phyloP scores from a whole-genome alignment of 2,888 invertebrate genomes.

The Meteorus cinctellus region DNA sequence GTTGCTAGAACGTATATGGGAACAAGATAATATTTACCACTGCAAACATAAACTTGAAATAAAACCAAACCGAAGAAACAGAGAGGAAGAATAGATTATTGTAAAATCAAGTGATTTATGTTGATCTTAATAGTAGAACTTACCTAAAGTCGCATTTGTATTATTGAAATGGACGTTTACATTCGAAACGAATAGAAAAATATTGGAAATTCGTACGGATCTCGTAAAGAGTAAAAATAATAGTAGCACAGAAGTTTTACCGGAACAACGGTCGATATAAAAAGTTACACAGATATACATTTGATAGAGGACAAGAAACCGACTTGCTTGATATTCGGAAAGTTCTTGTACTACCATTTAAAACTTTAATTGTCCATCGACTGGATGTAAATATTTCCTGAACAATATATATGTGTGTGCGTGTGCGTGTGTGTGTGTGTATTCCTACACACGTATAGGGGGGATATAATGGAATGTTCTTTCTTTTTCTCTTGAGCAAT shows the following conservation, averaged over 20 bases:
- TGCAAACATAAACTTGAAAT: not conserved
- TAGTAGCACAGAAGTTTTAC: no score
- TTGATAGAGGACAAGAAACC: not conserved
- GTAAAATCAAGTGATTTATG: not conserved
- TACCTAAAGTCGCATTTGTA: conserved; percentile 3
- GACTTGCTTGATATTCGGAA: no score
- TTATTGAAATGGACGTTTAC: not conserved
- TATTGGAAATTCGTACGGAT: no score
- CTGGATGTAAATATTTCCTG: not conserved
- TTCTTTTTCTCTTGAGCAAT: not conserved
- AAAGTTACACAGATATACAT: not conserved
- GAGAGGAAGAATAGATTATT: not conserved
- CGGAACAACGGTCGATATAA: not conserved
- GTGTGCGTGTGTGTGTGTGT: no score
- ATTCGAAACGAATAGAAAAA: no score
- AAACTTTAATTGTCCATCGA: not conserved
- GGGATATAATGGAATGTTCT: not conserved
- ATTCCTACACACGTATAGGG: no score
- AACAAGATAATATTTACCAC: not conserved
- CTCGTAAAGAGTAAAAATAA: no score
- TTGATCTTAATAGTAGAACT: not conserved
- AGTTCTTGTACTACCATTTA: not conserved
- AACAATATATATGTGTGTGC: no score
- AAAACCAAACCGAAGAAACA: not conserved
- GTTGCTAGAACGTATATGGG: conserved; percentile 8